phyloP scores from a whole-genome alignment of 2,797 vertebrate genomes.

The Clarias laeviceps region DNA sequence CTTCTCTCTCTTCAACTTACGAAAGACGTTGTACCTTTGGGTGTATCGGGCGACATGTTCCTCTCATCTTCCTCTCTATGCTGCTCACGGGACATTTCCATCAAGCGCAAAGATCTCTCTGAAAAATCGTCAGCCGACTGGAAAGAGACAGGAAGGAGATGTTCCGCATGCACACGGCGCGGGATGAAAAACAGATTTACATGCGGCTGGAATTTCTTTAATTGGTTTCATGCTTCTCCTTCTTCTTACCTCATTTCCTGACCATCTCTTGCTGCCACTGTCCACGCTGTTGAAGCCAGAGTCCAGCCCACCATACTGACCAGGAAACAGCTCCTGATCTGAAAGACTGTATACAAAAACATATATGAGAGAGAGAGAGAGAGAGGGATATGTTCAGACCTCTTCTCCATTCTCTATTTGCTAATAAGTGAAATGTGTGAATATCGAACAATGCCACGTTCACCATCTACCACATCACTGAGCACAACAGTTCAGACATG shows the following conservation, averaged over 20 bases:
- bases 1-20: background rate
- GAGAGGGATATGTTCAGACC: no score
- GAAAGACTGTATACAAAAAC: constrained; percentile 72
- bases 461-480: background rate
- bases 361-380: background rate
- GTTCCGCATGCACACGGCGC: background rate
- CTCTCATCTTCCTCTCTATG: constrained; percentile 74
- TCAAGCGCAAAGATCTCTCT: constrained; percentile 83
- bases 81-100: constrained; percentile 81
- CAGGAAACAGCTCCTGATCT: constrained; percentile 80
- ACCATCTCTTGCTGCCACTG: constrained; percentile 91
- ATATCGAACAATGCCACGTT: background rate
- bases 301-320: constrained; percentile 82
- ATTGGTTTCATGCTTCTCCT: constrained; percentile 10
- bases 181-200: constrained; percentile 8
- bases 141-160: constrained; percentile 9
- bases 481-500: background rate
- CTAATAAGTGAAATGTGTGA: background rate
- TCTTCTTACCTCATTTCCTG: constrained; percentile 84
- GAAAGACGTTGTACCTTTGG: constrained; percentile 60
- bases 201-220: background rate
- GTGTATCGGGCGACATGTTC: constrained; percentile 50
- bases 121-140: constrained; percentile 90
- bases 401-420: no score
- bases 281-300: constrained; percentile 91